These are phyloP conservation scores for Hirtodrosophila alboralis DNA, from an alignment of 2,888 invertebrate genomes.

Conservation along the genomic window DNA sequence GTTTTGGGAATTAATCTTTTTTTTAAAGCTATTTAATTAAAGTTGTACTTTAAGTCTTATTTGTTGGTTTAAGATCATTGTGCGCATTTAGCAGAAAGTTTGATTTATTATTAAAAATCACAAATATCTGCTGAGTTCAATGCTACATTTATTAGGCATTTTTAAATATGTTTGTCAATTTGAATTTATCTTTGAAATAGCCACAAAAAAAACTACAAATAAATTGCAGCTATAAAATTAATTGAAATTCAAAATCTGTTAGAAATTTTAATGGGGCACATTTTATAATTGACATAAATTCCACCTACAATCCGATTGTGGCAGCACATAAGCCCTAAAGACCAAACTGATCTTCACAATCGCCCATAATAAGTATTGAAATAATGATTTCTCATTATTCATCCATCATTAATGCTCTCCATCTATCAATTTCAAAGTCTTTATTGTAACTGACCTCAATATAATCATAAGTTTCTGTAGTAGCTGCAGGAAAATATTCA, in stretches of 20 bases:
- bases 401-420: slow-evolving; percentile 22
- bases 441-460: slow-evolving; percentile 38
- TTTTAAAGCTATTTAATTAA: too few species aligned
- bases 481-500: slow-evolving; percentile 15
- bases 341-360: slow-evolving; percentile 19
- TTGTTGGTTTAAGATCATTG: too few species aligned
- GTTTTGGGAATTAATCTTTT: too few species aligned
- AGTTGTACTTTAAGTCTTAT: too few species aligned
- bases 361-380: slow-evolving; percentile 3
- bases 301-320: slow-evolving; percentile 31
- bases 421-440: slow-evolving; percentile 10
- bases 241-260: too few species aligned
- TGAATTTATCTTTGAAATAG: too few species aligned
- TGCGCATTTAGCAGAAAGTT: slow-evolving; percentile 4
- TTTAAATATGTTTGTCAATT: too few species aligned
- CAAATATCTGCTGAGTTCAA: too few species aligned
- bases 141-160: too few species aligned
- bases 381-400: slow-evolving; percentile 26
- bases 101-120: slow-evolving; percentile 5
- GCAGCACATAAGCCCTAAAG: slow-evolving; percentile 4
- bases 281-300: slow-evolving; percentile 43
- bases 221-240: too few species aligned
- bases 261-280: neutral
- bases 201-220: too few species aligned
- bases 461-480: slow-evolving; percentile 14